A percentile compares a stretch with the other conserved stretches of the same genome.
These are phyloP conservation scores for Grus americana DNA, from an alignment of 2,113 vertebrate genomes.

Conservation along the genomic window DNA sequence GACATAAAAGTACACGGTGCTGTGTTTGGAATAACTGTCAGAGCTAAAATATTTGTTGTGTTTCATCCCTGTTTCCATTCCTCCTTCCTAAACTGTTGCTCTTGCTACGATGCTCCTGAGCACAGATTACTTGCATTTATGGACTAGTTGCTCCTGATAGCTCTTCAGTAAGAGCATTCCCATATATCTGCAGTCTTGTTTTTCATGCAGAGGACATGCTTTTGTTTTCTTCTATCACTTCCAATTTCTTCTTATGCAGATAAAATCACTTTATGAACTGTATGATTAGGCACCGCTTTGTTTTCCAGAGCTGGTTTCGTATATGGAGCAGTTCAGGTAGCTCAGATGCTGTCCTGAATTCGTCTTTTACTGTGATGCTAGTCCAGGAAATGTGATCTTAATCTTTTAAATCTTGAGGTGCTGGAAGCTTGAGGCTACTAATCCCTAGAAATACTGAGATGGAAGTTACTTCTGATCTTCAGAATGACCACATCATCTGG, in stretches of 20 bases:
- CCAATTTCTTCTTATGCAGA: neutral
- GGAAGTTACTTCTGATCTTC: neutral
- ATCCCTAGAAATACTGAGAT: neutral
- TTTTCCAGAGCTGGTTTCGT: neutral
- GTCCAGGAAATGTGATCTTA: neutral
- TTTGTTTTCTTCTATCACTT: neutral
- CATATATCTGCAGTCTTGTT: neutral
- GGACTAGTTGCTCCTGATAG: neutral
- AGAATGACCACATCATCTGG: neutral
- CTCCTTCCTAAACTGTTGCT: neutral
- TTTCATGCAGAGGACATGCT: neutral
- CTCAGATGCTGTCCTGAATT: neutral
- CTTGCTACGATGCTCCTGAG: neutral
- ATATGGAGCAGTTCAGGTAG: neutral
- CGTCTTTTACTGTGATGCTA: rapidly evolving
- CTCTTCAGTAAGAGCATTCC: neutral
- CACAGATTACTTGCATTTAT: neutral
- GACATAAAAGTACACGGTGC: neutral
- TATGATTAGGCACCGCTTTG: neutral
- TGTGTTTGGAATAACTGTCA: neutral
- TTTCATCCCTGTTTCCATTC: neutral
- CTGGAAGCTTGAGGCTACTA: neutral
- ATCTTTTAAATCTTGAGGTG: neutral
- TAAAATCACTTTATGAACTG: neutral
- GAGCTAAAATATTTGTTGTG: neutral